These are phyloP conservation scores for Karalla daura DNA, from an alignment of 2,797 vertebrate genomes.

Conservation along the genomic window DNA sequence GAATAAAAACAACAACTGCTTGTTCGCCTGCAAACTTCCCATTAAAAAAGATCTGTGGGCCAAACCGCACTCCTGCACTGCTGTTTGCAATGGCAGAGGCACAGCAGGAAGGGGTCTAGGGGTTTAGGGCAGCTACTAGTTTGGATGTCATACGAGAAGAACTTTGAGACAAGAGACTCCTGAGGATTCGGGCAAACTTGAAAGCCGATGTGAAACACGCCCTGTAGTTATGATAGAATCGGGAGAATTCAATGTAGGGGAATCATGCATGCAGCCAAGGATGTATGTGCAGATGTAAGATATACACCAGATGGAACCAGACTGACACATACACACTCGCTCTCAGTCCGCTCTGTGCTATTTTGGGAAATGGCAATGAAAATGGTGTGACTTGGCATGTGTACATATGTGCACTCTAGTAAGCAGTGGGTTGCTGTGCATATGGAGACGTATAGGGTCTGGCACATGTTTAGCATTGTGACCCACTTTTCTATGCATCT, in stretches of 20 bases:
- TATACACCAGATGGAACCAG: conserved; percentile 67
- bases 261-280: conserved; percentile 34
- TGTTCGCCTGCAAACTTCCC: conserved; percentile 63
- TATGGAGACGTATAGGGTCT: conserved; percentile 72
- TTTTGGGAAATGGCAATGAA: conserved; percentile 64
- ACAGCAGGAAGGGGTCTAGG: conserved; percentile 60
- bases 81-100: conserved; percentile 64
- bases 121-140: conserved; percentile 74
- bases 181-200: conserved; percentile 22
- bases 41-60: conserved; percentile 60
- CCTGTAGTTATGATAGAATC: conserved; percentile 60
- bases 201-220: conserved; percentile 54
- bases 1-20: conserved; percentile 10
- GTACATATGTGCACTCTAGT: conserved; percentile 52
- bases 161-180: conserved; percentile 59
- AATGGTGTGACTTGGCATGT: conserved; percentile 75
- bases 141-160: conserved; percentile 63
- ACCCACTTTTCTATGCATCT: conserved; percentile 76
- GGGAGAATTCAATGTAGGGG: conserved; percentile 47
- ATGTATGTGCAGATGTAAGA: conserved; percentile 63
- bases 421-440: conserved; percentile 62
- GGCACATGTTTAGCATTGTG: conserved; percentile 65
- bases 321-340: conserved; percentile 49
- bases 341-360: conserved; percentile 53
- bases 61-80: conserved; percentile 52